Percentiles rank a stretch among this genome's conserved stretches.
Evolutionary conservation across 2,797 vertebrate genomes (phyloP).

Genomic region (Macropus fuliginosus): DNA sequence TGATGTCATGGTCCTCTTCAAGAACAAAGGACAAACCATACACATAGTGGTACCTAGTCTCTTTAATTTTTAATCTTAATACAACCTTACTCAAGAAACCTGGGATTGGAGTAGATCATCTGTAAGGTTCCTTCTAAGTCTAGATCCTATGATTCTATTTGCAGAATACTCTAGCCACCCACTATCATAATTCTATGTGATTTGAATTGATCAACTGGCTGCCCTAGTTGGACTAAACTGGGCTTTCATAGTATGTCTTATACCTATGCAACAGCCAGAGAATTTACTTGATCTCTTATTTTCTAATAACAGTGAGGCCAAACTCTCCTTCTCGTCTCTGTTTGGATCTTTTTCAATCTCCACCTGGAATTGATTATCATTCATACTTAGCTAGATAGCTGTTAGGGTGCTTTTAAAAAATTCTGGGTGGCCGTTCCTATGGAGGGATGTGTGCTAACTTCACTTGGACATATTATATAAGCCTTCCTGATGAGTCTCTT

Average conservation of each 20-base stretch:
- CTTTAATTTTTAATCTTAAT: not conserved
- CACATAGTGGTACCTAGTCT: not conserved
- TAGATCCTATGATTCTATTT: not conserved
- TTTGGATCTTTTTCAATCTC: not conserved
- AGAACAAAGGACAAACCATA: too few species aligned
- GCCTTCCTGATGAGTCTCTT: accelerated
- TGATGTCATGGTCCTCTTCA: too few species aligned
- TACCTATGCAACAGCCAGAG: not conserved
- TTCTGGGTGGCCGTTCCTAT: accelerated
- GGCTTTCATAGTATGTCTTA: not conserved
- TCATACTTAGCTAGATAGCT: not conserved
- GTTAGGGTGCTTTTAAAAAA: not conserved
- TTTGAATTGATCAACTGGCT: not conserved
- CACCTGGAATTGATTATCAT: not conserved
- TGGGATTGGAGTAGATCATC: not conserved
- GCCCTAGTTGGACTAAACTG: not conserved
- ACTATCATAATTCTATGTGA: not conserved
- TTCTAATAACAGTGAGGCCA: accelerated
- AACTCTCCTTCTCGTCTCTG: too few species aligned
- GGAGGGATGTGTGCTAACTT: accelerated
- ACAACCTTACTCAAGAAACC: not conserved
- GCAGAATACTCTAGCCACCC: not conserved
- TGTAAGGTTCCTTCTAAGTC: not conserved
- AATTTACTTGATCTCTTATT: too few species aligned
- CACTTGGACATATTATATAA: too few species aligned